A percentile compares a stretch with the other conserved stretches of the same genome.
Evolutionary conservation across 2,113 vertebrate genomes (phyloP).

Genomic region (Brachyistius frenatus): DNA sequence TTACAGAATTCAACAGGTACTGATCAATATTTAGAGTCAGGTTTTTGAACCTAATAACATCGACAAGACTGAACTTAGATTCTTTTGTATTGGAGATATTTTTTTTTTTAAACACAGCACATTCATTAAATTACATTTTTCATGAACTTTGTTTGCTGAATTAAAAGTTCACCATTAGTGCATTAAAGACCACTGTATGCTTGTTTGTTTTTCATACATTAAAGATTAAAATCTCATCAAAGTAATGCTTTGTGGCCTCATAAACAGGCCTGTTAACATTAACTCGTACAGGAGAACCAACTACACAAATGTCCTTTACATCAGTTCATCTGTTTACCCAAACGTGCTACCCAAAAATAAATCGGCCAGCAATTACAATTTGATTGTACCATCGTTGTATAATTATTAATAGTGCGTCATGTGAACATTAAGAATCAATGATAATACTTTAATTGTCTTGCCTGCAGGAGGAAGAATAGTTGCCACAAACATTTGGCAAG

Average conservation of each 20-base stretch:
- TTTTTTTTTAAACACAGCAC: conserved; percentile 61
- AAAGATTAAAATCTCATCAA: conserved; percentile 48
- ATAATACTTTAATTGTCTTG: conserved; percentile 34
- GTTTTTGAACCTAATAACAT: conserved; percentile 56
- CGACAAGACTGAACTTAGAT: conserved; percentile 64
- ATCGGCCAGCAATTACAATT: conserved; percentile 57
- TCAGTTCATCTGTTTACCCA: conserved; percentile 54
- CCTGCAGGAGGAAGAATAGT: conserved; percentile 45
- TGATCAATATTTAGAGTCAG: conserved; percentile 74
- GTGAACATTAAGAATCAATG: conserved; percentile 45
- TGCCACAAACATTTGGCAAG: conserved; percentile 65
- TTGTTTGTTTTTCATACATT: conserved; percentile 54
- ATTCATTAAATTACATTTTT: conserved; percentile 66
- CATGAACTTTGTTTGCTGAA: conserved; percentile 62
- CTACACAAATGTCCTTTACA: conserved; percentile 43
- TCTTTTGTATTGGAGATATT: conserved; percentile 54
- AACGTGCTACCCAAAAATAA: conserved; percentile 54
- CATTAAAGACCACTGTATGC: conserved; percentile 63
- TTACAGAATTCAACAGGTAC: conserved; percentile 76
- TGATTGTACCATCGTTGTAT: conserved; percentile 77
- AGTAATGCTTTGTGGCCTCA: conserved; percentile 38
- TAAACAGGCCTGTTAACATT: conserved; percentile 64
- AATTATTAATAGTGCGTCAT: conserved; percentile 47
- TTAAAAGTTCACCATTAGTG: conserved; percentile 75
- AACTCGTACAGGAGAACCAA: conserved; percentile 52